These are phyloP conservation scores for Heliconius himera DNA, from an alignment of 1,140 invertebrate genomes.

Conservation along the genomic window DNA sequence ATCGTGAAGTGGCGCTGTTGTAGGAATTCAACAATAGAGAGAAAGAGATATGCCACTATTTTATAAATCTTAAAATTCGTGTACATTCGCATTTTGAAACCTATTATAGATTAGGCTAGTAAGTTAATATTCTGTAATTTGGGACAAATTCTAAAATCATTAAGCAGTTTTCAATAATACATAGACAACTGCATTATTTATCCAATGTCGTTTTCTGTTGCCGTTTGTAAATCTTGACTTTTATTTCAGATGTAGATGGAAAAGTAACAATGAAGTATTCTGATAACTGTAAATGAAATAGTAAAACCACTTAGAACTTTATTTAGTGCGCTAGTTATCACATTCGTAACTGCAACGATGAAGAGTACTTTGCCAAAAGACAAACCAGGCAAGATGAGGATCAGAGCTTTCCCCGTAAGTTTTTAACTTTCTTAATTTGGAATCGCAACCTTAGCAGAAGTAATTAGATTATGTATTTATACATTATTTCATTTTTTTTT, in stretches of 20 bases:
- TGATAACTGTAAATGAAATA: conserved; percentile 67
- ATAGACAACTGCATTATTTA: conserved; percentile 86
- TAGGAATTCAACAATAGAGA: conserved; percentile 38
- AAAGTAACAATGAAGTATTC: conserved; percentile 72
- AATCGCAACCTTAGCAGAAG: neutral
- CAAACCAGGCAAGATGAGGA: conserved; percentile 98
- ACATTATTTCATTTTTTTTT: neutral
- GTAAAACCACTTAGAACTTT: conserved; percentile 48
- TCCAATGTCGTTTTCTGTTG: conserved; percentile 40
- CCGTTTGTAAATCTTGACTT: conserved; percentile 42
- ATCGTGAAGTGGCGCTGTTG: conserved; percentile 51
- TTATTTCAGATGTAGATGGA: conserved; percentile 71
- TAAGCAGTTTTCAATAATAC: conserved; percentile 85
- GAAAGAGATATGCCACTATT: conserved; percentile 53
- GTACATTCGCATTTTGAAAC: conserved; percentile 14
- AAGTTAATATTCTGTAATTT: conserved; percentile 15
- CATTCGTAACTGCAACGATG: conserved; percentile 81
- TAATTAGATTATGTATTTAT: neutral
- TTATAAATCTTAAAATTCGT: conserved; percentile 40
- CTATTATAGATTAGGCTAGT: conserved; percentile 12
- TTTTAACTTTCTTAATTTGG: conserved; percentile 2
- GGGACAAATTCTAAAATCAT: conserved; percentile 20
- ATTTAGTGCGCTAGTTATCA: conserved; percentile 54
- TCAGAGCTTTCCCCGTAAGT: conserved; percentile 95
- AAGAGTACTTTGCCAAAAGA: conserved; percentile 89